A percentile compares a stretch with the other conserved stretches of the same genome.
Conservation (phyloP, 2,888 invertebrate species). For the Linnaemya tessellans region DNA sequence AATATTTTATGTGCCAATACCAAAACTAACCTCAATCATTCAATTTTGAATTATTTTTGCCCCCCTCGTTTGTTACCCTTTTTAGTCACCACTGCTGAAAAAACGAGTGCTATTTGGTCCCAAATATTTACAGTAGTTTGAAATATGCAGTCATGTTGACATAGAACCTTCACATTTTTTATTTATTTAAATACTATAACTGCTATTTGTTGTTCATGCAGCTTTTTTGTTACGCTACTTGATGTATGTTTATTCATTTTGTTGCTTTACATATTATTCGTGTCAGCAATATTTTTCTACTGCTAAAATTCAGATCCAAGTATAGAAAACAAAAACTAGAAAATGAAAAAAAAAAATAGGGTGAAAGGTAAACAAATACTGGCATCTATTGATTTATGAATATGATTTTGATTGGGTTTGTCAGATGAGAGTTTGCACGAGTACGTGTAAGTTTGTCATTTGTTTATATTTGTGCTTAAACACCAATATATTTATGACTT, state of each 20-base stretch:
- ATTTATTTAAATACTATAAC: conserved; percentile 30
- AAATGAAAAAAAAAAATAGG: conserved; percentile 26
- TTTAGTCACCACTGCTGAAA: conserved; percentile 9
- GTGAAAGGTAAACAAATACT: conserved; percentile 60
- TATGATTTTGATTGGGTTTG: conserved; percentile 8
- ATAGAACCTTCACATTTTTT: conserved; percentile 28
- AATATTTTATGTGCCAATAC: conserved; percentile 48
- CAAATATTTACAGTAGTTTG: conserved; percentile 17
- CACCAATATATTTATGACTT: conserved; percentile 62
- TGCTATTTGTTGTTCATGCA: conserved; percentile 25
- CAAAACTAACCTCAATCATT: conserved; percentile 59
- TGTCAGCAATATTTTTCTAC: conserved; percentile 60
- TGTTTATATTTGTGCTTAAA: conserved; percentile 52
- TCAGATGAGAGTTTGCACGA: background rate
- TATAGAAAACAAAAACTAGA: conserved; percentile 8
- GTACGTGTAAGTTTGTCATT: background rate
- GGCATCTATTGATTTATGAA: conserved; percentile 60
- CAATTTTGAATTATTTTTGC: conserved; percentile 38
- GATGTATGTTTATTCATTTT: conserved; percentile 9
- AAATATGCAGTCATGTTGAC: conserved; percentile 51
- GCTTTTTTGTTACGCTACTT: conserved; percentile 33
- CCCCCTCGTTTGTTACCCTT: background rate
- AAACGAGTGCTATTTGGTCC: conserved; percentile 63
- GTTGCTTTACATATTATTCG: conserved; percentile 26
- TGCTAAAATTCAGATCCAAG: conserved; percentile 42